These are phyloP conservation scores for Hydrotaea cyrtoneurina DNA, from an alignment of 2,888 invertebrate genomes.

Conservation along the genomic window DNA sequence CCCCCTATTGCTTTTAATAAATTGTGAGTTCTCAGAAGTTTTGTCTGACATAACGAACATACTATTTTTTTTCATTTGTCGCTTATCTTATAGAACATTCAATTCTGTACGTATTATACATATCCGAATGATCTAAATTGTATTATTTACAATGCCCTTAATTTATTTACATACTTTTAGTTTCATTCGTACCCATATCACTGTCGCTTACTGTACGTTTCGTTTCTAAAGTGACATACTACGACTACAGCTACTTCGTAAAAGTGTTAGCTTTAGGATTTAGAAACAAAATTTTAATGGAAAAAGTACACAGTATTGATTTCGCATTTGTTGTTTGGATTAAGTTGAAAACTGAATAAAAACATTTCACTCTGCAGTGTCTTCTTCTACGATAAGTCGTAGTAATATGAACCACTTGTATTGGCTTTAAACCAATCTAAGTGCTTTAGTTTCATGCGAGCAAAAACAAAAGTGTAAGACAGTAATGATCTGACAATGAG, in stretches of 20 bases:
- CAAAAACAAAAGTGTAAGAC: neutral
- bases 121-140: no score
- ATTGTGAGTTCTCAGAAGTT: no score
- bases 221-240: no score
- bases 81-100: no score
- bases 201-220: no score
- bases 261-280: neutral
- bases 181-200: no score
- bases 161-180: no score
- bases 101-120: no score
- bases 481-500: neutral
- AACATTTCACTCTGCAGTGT: neutral
- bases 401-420: neutral
- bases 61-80: no score
- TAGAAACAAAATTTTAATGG: neutral
- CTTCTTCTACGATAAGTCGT: neutral
- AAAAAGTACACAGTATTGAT: neutral
- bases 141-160: no score
- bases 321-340: neutral
- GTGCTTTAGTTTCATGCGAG: neutral
- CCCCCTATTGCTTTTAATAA: no score
- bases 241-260: neutral
- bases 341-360: neutral
- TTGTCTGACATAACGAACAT: no score
- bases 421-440: neutral